Conservation (phyloP, 1,140 invertebrate genomes). For the Acromyrmex charruanus region DNA sequence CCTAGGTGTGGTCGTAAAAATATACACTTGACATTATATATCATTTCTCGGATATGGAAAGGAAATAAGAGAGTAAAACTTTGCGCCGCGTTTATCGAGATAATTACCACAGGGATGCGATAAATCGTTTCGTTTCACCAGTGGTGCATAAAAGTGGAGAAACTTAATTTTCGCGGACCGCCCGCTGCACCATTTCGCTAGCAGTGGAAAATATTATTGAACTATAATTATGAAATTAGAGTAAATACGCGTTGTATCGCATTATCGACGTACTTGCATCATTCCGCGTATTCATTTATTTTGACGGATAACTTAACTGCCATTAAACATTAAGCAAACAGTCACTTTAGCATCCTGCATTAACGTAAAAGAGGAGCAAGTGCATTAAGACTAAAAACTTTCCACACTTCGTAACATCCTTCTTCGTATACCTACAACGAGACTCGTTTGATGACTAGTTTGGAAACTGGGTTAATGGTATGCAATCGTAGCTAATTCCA, state of each 20-base stretch:
- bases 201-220: slow-evolving; percentile 30
- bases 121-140: slow-evolving; percentile 39
- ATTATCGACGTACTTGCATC: slow-evolving; percentile 3
- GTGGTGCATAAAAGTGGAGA: neutral
- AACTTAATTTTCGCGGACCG: slow-evolving; percentile 38
- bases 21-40: neutral
- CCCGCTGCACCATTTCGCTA: neutral
- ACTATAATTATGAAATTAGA: slow-evolving; percentile 48
- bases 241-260: slow-evolving; percentile 10
- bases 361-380: slow-evolving; percentile 12
- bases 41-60: slow-evolving; percentile 15
- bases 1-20: slow-evolving; percentile 46
- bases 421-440: slow-evolving; percentile 41
- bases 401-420: slow-evolving; percentile 57
- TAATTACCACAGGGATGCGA: slow-evolving; percentile 33
- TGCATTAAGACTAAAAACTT: slow-evolving; percentile 31
- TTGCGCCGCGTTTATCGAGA: slow-evolving; percentile 19
- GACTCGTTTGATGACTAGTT: slow-evolving; percentile 72
- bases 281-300: slow-evolving; percentile 34
- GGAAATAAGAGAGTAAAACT: slow-evolving; percentile 8
- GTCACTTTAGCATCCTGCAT: neutral
- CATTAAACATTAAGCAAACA: slow-evolving; percentile 9
- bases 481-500: slow-evolving; percentile 72
- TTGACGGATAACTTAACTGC: slow-evolving; percentile 47
- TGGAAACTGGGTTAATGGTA: slow-evolving; percentile 75